Percentiles rank a stretch among this genome's conserved stretches.
These are phyloP conservation scores for Brachypterus glaber DNA, from an alignment of 2,888 invertebrate species.

Conservation along the genomic window DNA sequence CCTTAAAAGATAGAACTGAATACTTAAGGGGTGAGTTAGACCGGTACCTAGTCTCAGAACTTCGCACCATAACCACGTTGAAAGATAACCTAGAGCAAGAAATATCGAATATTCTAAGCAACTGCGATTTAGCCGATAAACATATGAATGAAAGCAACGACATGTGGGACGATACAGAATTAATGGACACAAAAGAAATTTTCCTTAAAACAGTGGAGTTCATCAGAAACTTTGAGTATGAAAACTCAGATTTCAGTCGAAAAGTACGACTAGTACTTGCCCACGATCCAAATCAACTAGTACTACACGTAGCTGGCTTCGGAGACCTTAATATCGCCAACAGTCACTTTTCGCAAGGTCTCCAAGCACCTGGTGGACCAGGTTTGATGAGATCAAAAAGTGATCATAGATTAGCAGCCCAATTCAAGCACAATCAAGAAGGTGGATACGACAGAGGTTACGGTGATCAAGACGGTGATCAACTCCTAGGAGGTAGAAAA, in stretches of 20 bases:
- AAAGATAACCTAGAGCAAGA: constrained; percentile 93
- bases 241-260: constrained; percentile 80
- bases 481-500: constrained; percentile 64
- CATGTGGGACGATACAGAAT: constrained; percentile 85
- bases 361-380: constrained; percentile 52
- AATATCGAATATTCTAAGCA: constrained; percentile 89
- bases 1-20: constrained; percentile 82
- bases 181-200: constrained; percentile 92
- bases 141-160: constrained; percentile 78
- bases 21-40: constrained; percentile 83
- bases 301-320: constrained; percentile 77
- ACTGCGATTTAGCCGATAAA: constrained; percentile 93
- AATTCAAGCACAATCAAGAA: constrained; percentile 81
- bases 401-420: constrained; percentile 81
- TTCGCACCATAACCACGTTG: constrained; percentile 72
- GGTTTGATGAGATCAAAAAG: constrained; percentile 88
- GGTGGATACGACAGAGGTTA: constrained; percentile 44
- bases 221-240: constrained; percentile 88
- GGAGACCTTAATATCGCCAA: constrained; percentile 80
- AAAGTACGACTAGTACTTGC: constrained; percentile 79
- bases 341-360: constrained; percentile 40
- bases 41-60: constrained; percentile 80
- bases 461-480: constrained; percentile 53
- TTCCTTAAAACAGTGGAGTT: constrained; percentile 94
- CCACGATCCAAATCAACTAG: constrained; percentile 85